Base-by-base conservation (phyloP, 2,113 vertebrate genomes). In the Anhinga rufa region DNA sequence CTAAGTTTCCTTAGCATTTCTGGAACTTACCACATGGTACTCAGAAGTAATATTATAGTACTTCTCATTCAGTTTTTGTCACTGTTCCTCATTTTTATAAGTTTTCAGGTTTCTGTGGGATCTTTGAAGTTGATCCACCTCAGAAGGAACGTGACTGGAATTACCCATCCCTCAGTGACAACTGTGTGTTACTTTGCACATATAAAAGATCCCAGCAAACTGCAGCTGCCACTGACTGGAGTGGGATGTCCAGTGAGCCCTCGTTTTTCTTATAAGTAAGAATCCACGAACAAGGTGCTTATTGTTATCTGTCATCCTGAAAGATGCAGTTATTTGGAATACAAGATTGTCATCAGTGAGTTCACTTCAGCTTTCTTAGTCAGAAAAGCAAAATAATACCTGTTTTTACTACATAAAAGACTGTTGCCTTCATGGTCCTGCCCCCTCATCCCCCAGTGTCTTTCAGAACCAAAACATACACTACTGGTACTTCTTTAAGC, bases 361-460 rank as follows among this genome's bases (percentile, higher is more conserved):
- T 49, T 94, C 12, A 49, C 18, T 66, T 44, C 3, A 5, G 12
- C 9, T 68, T 1, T 72, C 16, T 66, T n/a, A 49, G 21, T 62
- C 54, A 75, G 54, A 91, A 82, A 78, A 86, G 6, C 10, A 72
- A 91, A 70, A 49, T 26, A 61, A 42, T 71, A 10, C 4, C 14
- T 61, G 4, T 40, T 29, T 75, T 57, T 74, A 29, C 19, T 52
- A 19, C 4, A 8, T 10, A 42, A 7, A 68, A 75, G 34, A 34
- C 5, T 29, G 8, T 57, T 51, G 11, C 12, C 19, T 66, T 80
- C 14, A 32, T 74, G 28, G 1, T 6, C 16, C 16, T 51, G 4
- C 3, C 6, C 5, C 3, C 7, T 8, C 3, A 4, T 3, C 0
- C 16, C 29, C 5, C 19, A 44, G 7, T 21, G 19, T 66, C n/a